Evolutionary conservation across 64 coral and sea anemone genomes (phyloP).

Genomic region (Exaiptasia diaphana): DNA sequence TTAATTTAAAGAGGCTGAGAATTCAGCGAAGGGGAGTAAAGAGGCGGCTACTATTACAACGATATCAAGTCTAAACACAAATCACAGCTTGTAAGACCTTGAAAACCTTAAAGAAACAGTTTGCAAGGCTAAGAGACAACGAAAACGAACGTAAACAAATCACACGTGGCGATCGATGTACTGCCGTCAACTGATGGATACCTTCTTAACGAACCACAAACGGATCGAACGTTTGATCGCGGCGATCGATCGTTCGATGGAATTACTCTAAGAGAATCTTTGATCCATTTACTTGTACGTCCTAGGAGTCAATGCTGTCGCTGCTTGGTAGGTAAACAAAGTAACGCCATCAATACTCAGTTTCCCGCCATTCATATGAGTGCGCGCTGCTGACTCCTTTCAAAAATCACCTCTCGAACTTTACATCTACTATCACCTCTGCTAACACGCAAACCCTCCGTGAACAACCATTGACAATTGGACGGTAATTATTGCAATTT

Average conservation of each 20-base stretch:
- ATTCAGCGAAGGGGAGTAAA: not conserved
- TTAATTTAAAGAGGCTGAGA: not conserved
- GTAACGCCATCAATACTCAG: conserved; percentile 21
- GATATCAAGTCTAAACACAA: not conserved
- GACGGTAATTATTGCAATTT: conserved; percentile 10
- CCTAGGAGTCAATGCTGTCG: not conserved
- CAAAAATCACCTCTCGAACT: conserved; percentile 24
- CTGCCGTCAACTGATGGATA: not conserved
- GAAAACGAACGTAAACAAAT: conserved; percentile 15
- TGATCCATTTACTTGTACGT: conserved; percentile 1
- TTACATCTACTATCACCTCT: conserved; percentile 20
- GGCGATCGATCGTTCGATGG: not conserved
- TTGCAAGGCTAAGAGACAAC: not conserved
- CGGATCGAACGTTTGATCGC: too few species aligned
- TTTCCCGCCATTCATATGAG: conserved; percentile 14
- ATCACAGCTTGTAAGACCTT: not conserved
- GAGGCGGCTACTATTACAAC: not conserved
- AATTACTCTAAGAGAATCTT: not conserved
- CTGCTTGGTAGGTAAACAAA: not conserved
- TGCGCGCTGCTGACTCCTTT: conserved; percentile 20
- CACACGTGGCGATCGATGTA: conserved; percentile 2
- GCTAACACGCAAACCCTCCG: conserved; percentile 4
- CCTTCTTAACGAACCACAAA: not conserved
- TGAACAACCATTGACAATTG: conserved; percentile 11
- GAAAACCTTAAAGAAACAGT: not conserved